Evolutionary conservation across 1,140 invertebrate genomes (phyloP).

Genomic region (Apis florea): DNA sequence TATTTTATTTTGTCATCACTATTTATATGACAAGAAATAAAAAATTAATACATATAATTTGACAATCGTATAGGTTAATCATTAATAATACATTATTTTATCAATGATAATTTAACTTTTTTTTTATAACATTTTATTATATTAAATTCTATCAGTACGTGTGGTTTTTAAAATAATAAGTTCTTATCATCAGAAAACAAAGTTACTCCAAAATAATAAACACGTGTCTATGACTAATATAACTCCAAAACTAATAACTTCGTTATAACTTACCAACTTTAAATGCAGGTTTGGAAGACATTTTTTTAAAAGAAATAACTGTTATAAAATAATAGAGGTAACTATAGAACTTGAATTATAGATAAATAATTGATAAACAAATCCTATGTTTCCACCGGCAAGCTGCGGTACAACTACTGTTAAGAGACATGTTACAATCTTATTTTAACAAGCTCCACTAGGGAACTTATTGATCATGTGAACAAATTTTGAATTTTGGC

Average conservation of each 20-base stretch:
- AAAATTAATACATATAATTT: not conserved
- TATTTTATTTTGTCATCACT: not conserved
- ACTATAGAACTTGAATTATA: not conserved
- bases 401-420: not conserved
- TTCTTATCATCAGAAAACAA: not conserved
- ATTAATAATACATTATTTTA: not conserved
- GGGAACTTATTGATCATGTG: slow-evolving; percentile 1
- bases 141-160: not conserved
- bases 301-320: slow-evolving; percentile 23
- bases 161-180: not conserved
- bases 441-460: not conserved
- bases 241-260: not conserved
- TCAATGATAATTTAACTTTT: too few relatives aligned
- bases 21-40: not conserved
- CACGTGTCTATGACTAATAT: not conserved
- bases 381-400: not conserved
- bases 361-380: not conserved
- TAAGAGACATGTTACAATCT: not conserved
- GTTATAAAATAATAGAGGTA: not conserved
- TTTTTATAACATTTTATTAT: too few relatives aligned
- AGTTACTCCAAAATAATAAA: slow-evolving; percentile 9
- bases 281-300: slow-evolving; percentile 68
- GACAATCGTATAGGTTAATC: not conserved
- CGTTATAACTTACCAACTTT: slow-evolving; percentile 74
- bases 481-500: not conserved